Percentiles rank a stretch among this genome's conserved stretches.
phyloP scores from a whole-genome alignment of 2,113 vertebrate species.

The Pterocles orientalis region DNA sequence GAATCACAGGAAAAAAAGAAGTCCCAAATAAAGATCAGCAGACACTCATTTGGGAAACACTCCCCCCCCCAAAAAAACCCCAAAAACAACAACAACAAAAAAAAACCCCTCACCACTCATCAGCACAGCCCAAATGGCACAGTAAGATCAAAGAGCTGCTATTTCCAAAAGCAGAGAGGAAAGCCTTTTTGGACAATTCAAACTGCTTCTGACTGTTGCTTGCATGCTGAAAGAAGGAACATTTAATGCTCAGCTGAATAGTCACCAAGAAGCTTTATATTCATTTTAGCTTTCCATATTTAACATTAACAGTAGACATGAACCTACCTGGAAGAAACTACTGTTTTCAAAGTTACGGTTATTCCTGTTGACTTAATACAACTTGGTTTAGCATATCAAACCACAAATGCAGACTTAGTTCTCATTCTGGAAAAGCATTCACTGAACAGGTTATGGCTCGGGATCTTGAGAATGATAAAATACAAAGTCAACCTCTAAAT shows the following conservation, averaged over 20 bases:
- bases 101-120: background rate
- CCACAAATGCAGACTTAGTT: background rate
- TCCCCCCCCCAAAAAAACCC: too few relatives aligned
- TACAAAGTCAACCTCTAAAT: background rate
- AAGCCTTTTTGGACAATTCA: background rate
- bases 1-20: background rate
- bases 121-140: background rate
- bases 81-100: background rate
- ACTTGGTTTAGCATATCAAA: background rate
- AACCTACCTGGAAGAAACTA: background rate
- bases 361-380: background rate
- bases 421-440: fast-evolving
- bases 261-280: background rate
- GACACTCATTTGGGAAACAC: background rate
- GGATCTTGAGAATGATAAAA: background rate
- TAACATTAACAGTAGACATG: background rate
- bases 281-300: background rate
- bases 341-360: background rate
- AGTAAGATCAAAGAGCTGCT: background rate
- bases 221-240: background rate
- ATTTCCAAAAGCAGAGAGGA: background rate
- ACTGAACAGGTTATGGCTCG: background rate
- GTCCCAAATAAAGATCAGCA: background rate
- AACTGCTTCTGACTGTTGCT: background rate
- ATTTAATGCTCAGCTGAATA: background rate